Base-by-base conservation (phyloP, 2,113 vertebrate genomes). In the Alligator sinensis region DNA sequence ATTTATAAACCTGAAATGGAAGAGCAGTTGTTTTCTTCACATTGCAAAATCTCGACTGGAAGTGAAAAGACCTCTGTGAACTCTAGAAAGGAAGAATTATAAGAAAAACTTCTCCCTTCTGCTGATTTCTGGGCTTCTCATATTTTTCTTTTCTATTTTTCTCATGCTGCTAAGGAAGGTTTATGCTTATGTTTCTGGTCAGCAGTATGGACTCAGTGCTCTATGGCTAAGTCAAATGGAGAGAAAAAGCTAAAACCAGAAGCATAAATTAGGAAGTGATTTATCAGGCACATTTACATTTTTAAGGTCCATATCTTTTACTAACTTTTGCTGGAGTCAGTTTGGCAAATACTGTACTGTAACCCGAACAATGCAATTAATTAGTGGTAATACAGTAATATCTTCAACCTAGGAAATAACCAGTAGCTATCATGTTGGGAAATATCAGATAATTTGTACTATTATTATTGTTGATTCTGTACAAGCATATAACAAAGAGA, bases 91-190 rank as follows among this genome's bases (percentile, higher is more conserved):
- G 0, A 1, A 5, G 38, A 95, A 91, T 88, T 91, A 77, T 16
- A 47, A 17, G 72, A 70, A 17, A 7, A 38, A 34, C 91, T 92
- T 86, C 59, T 88, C 30, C 63, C 8, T 0, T 88, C 89, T 95
- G 86, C 57, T 84, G 62, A 38, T 77, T 92, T 90, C 94, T 77
- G 14, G 92, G 12, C 7, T 8, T 34, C 86, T 92, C 81, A 76
- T 28, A 64, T 58, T 82, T 90, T 77, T 88, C 88, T 80, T 82
- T n/a, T 30, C 5, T 74, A 80, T 93, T 55, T 82, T 30, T 80
- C 58, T 84, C 74, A 22, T 75, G 66, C 16, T 84, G 81, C 86
- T 84, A 64, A 77, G 68, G 38, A 75, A 77, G 91, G 30, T 25
- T 91, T 88, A 84, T 38, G 38, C 54, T 90, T 93, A 86, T 84